Evolutionary conservation across 1,140 invertebrate species (phyloP), one percentile per base, ranked within the genome.

Genomic region (Medauroidea extradentata): DNA sequence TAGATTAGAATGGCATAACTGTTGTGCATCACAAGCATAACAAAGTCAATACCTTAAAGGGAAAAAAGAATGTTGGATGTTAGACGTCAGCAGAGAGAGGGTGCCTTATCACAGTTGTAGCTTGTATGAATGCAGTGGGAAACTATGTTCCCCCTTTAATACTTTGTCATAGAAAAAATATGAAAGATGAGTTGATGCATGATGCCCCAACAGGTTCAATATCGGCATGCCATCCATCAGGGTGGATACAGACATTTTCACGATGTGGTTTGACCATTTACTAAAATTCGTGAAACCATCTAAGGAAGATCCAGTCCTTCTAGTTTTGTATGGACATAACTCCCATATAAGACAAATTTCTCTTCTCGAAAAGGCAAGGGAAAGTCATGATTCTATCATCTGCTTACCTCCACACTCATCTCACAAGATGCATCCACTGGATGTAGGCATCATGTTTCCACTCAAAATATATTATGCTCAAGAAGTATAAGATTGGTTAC

Each of bases 351-450:
- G 29, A 16, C 8, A 53, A 19, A 18, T 53, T n/a, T n/a, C 14
- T 39, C 27, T 53, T n/a, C n/a, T 65, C 21, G 63, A 69, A 19
- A 60, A 61, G 27, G 50, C 61, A 19, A 65, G 60, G 50, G 57
- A 65, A 48, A 68, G 67, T 29, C 41, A 58, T 19, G 43, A 65
- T 16, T 58, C 55, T 1, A 57, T 72, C 18, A 23, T 68, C 38
- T 67, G 61, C 71, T 13, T 70, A 34, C 29, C 71, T 5, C 70
- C 73, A 24, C 73, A 77, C 60, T 67, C 65, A 14, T 71, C 68
- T 5, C 69, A 77, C 60, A 62, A 65, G 25, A 58, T 77, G 49
- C 74, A 79, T 39, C 73, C 74, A 23, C 59, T 75, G 14, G 73
- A 75, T 51, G 64, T 69, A 16, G 51, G 65, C 29, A 71, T 75